A percentile compares a stretch with the other conserved stretches of the same genome.
Conservation (phyloP, 2,888 invertebrate genomes). For the Catotricha subobsoleta region DNA sequence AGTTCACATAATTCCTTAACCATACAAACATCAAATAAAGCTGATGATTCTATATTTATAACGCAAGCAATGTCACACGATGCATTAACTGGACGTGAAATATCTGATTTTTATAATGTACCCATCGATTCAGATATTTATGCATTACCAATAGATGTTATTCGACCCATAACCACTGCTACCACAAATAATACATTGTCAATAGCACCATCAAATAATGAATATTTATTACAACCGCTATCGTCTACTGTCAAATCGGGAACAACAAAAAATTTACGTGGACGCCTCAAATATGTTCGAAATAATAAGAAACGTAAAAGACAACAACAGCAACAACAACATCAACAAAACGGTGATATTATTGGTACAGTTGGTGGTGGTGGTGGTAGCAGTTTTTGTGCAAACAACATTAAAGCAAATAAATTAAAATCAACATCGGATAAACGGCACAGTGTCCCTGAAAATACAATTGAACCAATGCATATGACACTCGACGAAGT, state of each 20-base stretch:
- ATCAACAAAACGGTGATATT: no score
- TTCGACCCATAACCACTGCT: constrained; percentile 31
- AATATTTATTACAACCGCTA: not conserved
- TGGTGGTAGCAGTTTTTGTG: not conserved
- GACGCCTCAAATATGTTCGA: constrained; percentile 17
- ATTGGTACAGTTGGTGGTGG: not conserved
- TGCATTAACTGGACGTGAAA: constrained; percentile 57
- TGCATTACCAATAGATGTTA: constrained; percentile 68
- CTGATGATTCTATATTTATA: constrained; percentile 71
- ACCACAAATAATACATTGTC: not conserved
- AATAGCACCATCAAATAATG: not conserved
- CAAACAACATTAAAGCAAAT: not conserved
- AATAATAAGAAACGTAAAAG: constrained; percentile 24
- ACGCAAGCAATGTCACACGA: constrained; percentile 81
- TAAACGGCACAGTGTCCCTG: constrained; percentile 52
- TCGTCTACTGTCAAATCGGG: not conserved
- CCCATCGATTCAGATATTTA: constrained; percentile 79
- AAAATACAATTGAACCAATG: constrained; percentile 44
- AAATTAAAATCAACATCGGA: constrained; percentile 24
- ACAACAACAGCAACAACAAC: constrained; percentile 17
- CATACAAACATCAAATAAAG: constrained; percentile 48
- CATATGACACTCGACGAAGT: constrained; percentile 65
- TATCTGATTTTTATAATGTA: constrained; percentile 72
- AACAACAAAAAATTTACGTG: constrained; percentile 8
- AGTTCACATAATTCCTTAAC: constrained; percentile 72